These are phyloP conservation scores for Maccullochella peelii DNA, from an alignment of 2,113 vertebrate species.

Conservation along the genomic window DNA sequence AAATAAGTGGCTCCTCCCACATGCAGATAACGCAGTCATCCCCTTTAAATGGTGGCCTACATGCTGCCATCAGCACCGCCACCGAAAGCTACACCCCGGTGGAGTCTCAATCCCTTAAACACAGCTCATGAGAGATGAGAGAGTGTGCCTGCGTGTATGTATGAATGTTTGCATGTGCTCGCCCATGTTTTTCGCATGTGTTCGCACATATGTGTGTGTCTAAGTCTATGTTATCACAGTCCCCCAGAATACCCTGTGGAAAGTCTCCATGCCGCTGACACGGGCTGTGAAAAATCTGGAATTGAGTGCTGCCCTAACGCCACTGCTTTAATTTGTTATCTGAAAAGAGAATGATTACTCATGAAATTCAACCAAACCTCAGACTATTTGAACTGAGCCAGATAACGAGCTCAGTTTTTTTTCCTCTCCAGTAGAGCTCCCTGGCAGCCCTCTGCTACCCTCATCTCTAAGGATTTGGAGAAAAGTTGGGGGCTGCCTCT, in stretches of 20 bases:
- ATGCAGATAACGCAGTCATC: conserved; percentile 43
- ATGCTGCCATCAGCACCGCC: conserved; percentile 56
- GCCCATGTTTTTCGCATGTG: conserved; percentile 43
- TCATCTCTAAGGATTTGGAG: conserved; percentile 75
- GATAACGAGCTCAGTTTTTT: conserved; percentile 75
- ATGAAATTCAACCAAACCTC: conserved; percentile 80
- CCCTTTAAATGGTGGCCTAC: conserved; percentile 43
- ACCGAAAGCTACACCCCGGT: conserved; percentile 61
- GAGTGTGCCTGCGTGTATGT: not conserved
- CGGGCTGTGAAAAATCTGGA: conserved; percentile 69
- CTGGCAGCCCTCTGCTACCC: conserved; percentile 62
- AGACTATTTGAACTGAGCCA: conserved; percentile 76
- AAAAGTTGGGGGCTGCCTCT: conserved; percentile 70
- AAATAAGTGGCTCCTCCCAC: conserved; percentile 32
- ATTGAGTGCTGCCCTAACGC: conserved; percentile 71
- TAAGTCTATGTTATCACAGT: conserved; percentile 72
- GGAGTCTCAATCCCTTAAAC: conserved; percentile 47
- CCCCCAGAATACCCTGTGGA: conserved; percentile 78
- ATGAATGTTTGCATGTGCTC: conserved; percentile 58
- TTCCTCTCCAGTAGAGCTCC: conserved; percentile 43
- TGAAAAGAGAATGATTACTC: conserved; percentile 81
- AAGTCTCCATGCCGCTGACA: conserved; percentile 68
- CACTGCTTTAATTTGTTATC: conserved; percentile 81
- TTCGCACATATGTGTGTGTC: conserved; percentile 30
- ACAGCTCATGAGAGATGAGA: conserved; percentile 40